Evolutionary conservation across 2,888 invertebrate genomes (phyloP).

Genomic region (Ethmia dodecea): DNA sequence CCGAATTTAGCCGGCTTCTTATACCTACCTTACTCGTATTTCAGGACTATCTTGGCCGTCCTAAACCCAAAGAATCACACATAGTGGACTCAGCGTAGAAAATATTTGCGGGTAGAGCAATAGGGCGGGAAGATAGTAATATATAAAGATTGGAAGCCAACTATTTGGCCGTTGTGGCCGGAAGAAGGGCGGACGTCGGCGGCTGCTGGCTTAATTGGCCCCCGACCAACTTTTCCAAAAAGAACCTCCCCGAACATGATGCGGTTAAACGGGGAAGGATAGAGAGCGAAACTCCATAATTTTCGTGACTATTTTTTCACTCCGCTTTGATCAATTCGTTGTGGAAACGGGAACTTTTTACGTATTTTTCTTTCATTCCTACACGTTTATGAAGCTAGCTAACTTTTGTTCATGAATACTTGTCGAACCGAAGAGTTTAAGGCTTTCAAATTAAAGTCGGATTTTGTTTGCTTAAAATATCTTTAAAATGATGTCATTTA

Average conservation of each 20-base stretch:
- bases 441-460: no score
- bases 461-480: no score
- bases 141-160: conserved; percentile 32
- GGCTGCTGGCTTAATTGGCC: conserved; percentile 62
- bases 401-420: no score
- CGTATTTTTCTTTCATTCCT: conserved; percentile 10
- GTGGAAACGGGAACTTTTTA: conserved; percentile 3
- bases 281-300: conserved; percentile 33
- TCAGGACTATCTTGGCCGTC: no score
- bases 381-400: not conserved
- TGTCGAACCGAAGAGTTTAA: no score
- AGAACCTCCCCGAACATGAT: conserved; percentile 33
- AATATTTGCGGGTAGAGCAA: no score
- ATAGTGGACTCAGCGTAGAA: no score
- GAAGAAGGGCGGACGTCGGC: conserved; percentile 45
- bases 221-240: conserved; percentile 39
- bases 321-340: conserved; percentile 10
- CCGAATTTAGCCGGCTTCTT: no score
- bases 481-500: no score
- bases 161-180: conserved; percentile 38
- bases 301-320: conserved; percentile 21
- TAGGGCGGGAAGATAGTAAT: conserved; percentile 5
- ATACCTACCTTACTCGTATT: no score
- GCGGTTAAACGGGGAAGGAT: conserved; percentile 41
- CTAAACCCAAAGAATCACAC: no score